Conservation (phyloP, 2,888 invertebrate species). For the Epiblema foenella region DNA sequence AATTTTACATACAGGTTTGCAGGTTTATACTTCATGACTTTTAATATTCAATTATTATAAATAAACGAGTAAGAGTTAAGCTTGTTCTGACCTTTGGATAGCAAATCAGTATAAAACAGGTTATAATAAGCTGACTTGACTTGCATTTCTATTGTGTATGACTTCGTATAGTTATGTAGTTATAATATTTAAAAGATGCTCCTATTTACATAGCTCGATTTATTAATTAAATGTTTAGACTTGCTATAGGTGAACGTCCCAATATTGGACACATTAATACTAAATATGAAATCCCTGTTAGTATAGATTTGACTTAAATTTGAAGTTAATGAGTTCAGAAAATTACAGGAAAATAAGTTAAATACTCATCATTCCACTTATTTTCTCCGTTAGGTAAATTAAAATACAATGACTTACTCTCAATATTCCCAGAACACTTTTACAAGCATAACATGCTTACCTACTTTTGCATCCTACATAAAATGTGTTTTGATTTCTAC, state of each 20-base stretch:
- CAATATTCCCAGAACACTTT: background rate
- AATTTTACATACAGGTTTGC: slow-evolving; percentile 13
- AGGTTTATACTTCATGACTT: slow-evolving; percentile 14
- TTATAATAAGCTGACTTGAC: slow-evolving; percentile 2
- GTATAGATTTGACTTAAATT: too few species aligned
- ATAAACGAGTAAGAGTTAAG: slow-evolving; percentile 7
- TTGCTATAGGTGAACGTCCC: too few species aligned
- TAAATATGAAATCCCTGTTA: too few species aligned
- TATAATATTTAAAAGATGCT: background rate
- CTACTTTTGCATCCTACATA: background rate
- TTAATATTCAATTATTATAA: slow-evolving; percentile 31
- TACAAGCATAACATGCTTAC: background rate
- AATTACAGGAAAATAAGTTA: too few species aligned
- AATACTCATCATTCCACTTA: too few species aligned
- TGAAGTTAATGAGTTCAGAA: too few species aligned
- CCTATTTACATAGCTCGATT: background rate
- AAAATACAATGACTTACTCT: too few species aligned
- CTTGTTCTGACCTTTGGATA: slow-evolving; percentile 7
- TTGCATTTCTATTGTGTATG: slow-evolving; percentile 8
- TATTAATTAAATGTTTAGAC: too few species aligned
- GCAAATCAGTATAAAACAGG: slow-evolving; percentile 21
- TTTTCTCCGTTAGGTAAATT: too few species aligned
- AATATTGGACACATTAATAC: too few species aligned
- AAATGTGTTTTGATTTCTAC: background rate
- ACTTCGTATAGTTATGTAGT: background rate